These are phyloP conservation scores for Chitala chitala DNA, from an alignment of 2,113 vertebrate species.

Conservation along the genomic window DNA sequence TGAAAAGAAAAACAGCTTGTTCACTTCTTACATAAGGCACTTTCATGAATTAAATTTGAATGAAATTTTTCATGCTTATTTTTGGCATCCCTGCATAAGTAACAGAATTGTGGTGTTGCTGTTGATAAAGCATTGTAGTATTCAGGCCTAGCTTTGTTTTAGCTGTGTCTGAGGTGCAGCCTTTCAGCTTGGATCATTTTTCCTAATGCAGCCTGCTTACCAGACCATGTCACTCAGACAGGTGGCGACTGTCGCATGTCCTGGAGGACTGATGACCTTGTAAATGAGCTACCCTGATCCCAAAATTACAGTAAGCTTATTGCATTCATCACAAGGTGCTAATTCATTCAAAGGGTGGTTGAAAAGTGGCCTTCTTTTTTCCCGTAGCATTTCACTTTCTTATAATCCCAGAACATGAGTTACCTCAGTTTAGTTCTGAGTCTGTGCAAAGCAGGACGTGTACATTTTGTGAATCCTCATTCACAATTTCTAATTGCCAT, in stretches of 20 bases:
- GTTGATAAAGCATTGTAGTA: not conserved
- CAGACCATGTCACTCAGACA: not conserved
- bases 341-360: not conserved
- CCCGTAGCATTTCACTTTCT: not conserved
- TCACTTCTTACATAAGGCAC: no score
- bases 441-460: not conserved
- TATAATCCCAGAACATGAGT: no score
- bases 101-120: not conserved
- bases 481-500: not conserved
- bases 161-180: no score
- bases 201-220: not conserved
- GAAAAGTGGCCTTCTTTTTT: conserved; percentile 3
- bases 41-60: not conserved
- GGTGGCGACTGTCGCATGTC: not conserved
- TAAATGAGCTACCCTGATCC: not conserved
- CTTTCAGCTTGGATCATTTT: not conserved
- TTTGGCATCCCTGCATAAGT: not conserved
- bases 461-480: not conserved
- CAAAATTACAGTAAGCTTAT: not conserved
- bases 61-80: not conserved
- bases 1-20: not conserved
- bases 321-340: not conserved
- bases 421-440: not conserved
- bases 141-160: not conserved
- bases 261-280: not conserved